These are phyloP conservation scores for Vireo griseus DNA, from an alignment of 2,797 vertebrate species.

Conservation along the genomic window DNA sequence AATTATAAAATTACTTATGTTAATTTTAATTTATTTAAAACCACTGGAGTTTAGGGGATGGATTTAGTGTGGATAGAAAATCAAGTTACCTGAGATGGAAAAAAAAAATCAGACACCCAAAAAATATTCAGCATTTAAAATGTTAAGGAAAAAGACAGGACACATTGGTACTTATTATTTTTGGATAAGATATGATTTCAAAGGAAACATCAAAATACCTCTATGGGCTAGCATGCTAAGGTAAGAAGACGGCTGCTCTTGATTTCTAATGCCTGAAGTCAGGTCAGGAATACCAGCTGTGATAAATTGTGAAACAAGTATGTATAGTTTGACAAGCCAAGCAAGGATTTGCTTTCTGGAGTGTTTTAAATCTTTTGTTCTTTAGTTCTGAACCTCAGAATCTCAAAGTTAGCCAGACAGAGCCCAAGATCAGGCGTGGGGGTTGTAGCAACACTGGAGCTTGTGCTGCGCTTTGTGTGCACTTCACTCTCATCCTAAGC, in stretches of 20 bases:
- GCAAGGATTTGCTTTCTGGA: slow-evolving; percentile 43
- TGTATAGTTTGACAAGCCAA: slow-evolving; percentile 55
- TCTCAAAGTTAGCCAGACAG: slow-evolving; percentile 41
- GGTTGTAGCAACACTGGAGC: neutral
- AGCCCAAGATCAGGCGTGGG: neutral
- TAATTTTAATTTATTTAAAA: neutral
- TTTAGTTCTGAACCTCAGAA: slow-evolving; percentile 38
- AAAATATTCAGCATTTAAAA: neutral
- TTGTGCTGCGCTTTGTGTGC: neutral
- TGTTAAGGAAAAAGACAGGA: neutral
- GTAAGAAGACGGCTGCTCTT: slow-evolving; percentile 16
- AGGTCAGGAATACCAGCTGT: slow-evolving; percentile 66
- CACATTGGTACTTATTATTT: slow-evolving; percentile 1
- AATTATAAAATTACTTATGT: neutral
- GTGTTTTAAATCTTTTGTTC: slow-evolving; percentile 61
- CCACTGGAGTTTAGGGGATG: neutral
- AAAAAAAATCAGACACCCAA: neutral
- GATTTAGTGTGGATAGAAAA: neutral
- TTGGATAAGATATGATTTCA: slow-evolving; percentile 7
- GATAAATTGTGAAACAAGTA: slow-evolving; percentile 65
- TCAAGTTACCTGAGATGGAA: neutral
- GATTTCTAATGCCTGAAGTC: slow-evolving; percentile 62
- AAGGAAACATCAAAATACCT: slow-evolving; percentile 52
- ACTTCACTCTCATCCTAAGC: neutral
- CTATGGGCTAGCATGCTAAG: neutral